Evolutionary conservation across 2,888 invertebrate species (phyloP).

Genomic region (Dasypolia templi): DNA sequence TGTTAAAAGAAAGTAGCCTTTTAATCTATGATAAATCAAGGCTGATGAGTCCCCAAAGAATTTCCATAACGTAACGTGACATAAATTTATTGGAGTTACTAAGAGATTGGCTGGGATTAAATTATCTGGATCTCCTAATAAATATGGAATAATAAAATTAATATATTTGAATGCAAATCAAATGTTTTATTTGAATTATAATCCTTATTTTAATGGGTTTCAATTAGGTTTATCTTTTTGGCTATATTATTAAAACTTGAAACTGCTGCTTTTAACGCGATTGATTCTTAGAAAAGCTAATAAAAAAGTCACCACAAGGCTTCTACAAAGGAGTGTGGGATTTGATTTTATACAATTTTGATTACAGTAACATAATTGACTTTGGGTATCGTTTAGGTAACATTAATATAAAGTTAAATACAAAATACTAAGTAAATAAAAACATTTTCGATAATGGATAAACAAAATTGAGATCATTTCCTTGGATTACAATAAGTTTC

Average conservation of each 20-base stretch:
- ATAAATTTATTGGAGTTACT: neutral
- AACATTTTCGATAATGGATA: neutral
- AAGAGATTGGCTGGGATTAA: no score
- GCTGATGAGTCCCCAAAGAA: neutral
- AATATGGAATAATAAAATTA: no score
- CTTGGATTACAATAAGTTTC: neutral
- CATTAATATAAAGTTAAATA: neutral
- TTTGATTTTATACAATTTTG: neutral
- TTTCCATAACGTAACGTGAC: neutral
- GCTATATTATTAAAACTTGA: neutral
- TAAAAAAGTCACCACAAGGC: neutral
- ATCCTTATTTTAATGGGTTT: no score
- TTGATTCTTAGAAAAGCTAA: slow-evolving; percentile 19
- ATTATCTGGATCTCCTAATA: no score
- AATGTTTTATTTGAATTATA: no score
- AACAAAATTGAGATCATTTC: neutral
- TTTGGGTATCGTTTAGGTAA: neutral
- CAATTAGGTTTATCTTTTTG: neutral
- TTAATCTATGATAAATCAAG: neutral
- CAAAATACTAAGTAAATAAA: neutral
- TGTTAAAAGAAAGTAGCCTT: neutral
- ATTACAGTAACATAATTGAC: slow-evolving; percentile 12
- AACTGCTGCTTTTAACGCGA: neutral
- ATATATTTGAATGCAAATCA: no score
- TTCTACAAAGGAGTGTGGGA: slow-evolving; percentile 1